Percentiles rank a stretch among this genome's conserved stretches.
These are phyloP conservation scores for Panagrolaimus sp. DNA, from an alignment of 1,140 invertebrate species.

Conservation along the genomic window DNA sequence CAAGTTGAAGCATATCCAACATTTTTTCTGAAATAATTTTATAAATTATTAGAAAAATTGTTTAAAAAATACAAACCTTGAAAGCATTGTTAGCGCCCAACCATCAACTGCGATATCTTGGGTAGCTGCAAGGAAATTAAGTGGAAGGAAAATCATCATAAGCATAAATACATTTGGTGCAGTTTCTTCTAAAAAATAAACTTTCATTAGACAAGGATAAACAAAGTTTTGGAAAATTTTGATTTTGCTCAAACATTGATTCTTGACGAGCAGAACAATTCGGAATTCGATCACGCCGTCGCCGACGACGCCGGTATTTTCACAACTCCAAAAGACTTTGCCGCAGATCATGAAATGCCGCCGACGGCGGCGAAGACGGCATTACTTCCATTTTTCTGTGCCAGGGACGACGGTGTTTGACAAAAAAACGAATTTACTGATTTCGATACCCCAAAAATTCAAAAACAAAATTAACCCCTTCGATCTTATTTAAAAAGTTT, in stretches of 20 bases:
- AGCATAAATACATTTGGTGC: slow-evolving; percentile 75
- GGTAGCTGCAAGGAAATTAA: slow-evolving; percentile 93
- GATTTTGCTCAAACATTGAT: background rate
- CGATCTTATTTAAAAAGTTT: background rate
- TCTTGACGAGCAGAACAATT: no score
- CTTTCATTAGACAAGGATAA: background rate
- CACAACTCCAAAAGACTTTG: no score
- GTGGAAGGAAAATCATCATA: slow-evolving; percentile 78
- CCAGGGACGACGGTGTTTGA: no score
- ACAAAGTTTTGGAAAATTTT: no score
- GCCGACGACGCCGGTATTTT: background rate
- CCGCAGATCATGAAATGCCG: no score
- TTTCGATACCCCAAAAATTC: no score
- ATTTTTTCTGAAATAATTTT: slow-evolving; percentile 68
- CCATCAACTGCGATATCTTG: slow-evolving; percentile 99
- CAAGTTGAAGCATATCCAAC: slow-evolving; percentile 98
- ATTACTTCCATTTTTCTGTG: no score
- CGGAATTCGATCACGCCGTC: background rate
- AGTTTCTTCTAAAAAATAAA: slow-evolving; percentile 42
- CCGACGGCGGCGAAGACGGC: no score
- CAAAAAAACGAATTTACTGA: no score
- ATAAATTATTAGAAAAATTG: background rate
- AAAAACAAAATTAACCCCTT: no score
- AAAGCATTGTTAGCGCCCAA: slow-evolving; percentile 97
- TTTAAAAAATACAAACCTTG: slow-evolving; percentile 66